Percentiles rank a stretch among this genome's conserved stretches.
These are phyloP conservation scores for Drosophila birchii DNA, from an alignment of 2,888 invertebrate genomes.

Conservation along the genomic window DNA sequence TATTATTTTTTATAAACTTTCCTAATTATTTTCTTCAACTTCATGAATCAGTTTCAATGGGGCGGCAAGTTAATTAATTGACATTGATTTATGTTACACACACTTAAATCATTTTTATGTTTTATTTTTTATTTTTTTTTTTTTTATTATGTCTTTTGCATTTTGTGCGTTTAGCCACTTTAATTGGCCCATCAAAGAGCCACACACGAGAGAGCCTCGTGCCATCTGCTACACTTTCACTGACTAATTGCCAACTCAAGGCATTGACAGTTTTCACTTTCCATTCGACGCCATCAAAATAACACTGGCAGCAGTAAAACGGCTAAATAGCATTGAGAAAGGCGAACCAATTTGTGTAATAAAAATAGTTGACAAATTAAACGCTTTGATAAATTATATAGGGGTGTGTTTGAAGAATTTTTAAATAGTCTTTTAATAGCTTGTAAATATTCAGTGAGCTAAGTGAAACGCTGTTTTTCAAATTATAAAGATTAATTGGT, in stretches of 20 bases:
- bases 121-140: slow-evolving; percentile 23
- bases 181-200: slow-evolving; percentile 49
- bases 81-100: slow-evolving; percentile 57
- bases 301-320: slow-evolving; percentile 8
- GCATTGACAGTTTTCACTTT: slow-evolving; percentile 70
- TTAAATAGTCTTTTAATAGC: slow-evolving; percentile 2
- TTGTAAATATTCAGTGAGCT: slow-evolving; percentile 2
- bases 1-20: not conserved
- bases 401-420: slow-evolving; percentile 1
- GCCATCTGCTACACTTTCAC: slow-evolving; percentile 63
- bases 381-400: not conserved
- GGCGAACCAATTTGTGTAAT: slow-evolving; percentile 41
- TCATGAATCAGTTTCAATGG: slow-evolving; percentile 44
- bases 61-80: slow-evolving; percentile 49
- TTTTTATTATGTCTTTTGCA: slow-evolving; percentile 29
- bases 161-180: slow-evolving; percentile 48
- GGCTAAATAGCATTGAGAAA: slow-evolving; percentile 29
- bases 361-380: slow-evolving; percentile 24
- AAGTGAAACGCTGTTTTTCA: not conserved
- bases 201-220: slow-evolving; percentile 16
- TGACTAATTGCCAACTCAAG: slow-evolving; percentile 60
- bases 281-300: slow-evolving; percentile 51
- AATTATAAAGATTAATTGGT: not conserved
- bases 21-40: slow-evolving; percentile 26
- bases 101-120: slow-evolving; percentile 35